A percentile compares a stretch with the other conserved stretches of the same genome.
phyloP scores from a whole-genome alignment of 2,888 invertebrate species.

The Galerucella nymphaeae region DNA sequence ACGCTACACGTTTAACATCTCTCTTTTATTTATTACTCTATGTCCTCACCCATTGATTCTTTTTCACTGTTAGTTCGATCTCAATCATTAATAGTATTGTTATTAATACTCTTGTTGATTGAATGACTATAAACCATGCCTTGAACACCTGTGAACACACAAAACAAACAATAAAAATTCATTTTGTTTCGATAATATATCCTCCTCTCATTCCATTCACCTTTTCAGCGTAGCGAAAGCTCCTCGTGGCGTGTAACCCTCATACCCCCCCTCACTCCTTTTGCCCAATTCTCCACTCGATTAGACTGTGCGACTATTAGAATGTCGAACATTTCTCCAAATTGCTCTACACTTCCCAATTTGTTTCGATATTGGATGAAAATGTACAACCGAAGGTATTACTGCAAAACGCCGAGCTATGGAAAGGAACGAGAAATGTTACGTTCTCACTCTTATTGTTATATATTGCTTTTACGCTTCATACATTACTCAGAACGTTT shows the following conservation, averaged over 20 bases:
- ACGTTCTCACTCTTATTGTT: slow-evolving; percentile 5
- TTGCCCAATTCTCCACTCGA: slow-evolving; percentile 32
- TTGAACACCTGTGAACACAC: slow-evolving; percentile 8
- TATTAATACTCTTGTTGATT: too few species aligned
- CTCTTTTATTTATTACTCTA: too few species aligned
- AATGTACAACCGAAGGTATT: slow-evolving; percentile 22
- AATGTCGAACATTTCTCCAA: slow-evolving; percentile 38
- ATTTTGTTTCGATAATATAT: slow-evolving; percentile 8
- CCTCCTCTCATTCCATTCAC: slow-evolving; percentile 6
- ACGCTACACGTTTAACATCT: too few species aligned
- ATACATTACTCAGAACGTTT: neutral
- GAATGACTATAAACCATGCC: neutral
- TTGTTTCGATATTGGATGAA: slow-evolving; percentile 38
- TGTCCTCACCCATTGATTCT: too few species aligned
- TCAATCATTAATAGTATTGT: too few species aligned
- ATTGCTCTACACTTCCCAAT: slow-evolving; percentile 38
- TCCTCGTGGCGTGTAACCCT: slow-evolving; percentile 7
- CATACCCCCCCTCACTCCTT: slow-evolving; percentile 6
- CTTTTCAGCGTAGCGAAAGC: neutral
- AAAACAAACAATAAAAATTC: slow-evolving; percentile 15
- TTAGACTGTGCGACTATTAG: slow-evolving; percentile 36
- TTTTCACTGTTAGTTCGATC: too few species aligned
- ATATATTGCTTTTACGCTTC: slow-evolving; percentile 3
- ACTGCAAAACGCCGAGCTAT: slow-evolving; percentile 6
- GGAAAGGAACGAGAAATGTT: slow-evolving; percentile 3